A percentile compares a stretch with the other conserved stretches of the same genome.
Conservation (phyloP, 2,113 vertebrate genomes). For the Pseudorasbora parva region DNA sequence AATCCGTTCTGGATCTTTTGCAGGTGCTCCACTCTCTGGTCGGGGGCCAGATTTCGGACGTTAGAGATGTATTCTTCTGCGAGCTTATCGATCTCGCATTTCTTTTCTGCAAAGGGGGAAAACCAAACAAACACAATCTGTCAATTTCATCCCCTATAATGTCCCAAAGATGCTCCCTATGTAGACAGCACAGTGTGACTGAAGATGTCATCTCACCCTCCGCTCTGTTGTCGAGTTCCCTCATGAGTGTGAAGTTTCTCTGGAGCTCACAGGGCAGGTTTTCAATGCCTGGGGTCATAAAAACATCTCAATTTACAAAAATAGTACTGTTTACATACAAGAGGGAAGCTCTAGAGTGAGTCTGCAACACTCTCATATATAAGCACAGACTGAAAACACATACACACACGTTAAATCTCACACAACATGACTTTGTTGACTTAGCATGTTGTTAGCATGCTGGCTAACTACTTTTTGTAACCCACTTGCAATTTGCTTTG, state of each 20-base stretch:
- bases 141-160: not conserved
- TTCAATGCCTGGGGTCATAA: constrained; percentile 84
- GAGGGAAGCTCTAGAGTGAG: not conserved
- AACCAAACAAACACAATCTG: not conserved
- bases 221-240: constrained; percentile 92
- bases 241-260: constrained; percentile 96
- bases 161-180: not conserved
- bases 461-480: not conserved
- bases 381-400: not conserved
- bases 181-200: not conserved
- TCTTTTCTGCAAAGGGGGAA: constrained; percentile 83
- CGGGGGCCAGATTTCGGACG: constrained; percentile 83
- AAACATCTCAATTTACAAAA: not conserved
- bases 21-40: constrained; percentile 89
- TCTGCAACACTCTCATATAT: not conserved
- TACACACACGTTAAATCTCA: not conserved
- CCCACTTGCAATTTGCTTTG: not conserved
- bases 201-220: constrained; percentile 79
- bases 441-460: constrained; percentile 13
- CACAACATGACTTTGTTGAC: constrained; percentile 18
- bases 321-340: not conserved
- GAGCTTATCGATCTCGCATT: constrained; percentile 90
- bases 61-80: constrained; percentile 90
- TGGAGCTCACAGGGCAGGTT: constrained; percentile 95
- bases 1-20: constrained; percentile 94